These are phyloP conservation scores for Diorhabda carinulata DNA, from an alignment of 1,140 invertebrate species.

Conservation along the genomic window DNA sequence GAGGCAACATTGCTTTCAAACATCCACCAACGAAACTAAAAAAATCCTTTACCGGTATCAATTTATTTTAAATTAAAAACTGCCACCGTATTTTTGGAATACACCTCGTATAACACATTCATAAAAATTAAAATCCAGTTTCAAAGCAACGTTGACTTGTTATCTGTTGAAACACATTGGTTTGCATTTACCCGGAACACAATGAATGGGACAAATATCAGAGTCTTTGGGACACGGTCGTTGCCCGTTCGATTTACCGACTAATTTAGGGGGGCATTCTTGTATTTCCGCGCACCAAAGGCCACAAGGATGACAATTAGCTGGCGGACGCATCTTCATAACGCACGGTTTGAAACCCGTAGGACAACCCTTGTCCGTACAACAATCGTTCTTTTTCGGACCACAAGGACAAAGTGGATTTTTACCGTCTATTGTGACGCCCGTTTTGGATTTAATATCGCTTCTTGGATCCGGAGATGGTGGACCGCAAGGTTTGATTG, in stretches of 20 bases:
- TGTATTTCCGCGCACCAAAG: constrained; percentile 38
- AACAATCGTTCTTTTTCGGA: not conserved
- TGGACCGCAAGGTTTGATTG: not conserved
- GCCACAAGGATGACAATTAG: constrained; percentile 35
- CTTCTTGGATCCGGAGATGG: constrained; percentile 15
- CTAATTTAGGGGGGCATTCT: constrained; percentile 38
- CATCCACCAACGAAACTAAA: no score
- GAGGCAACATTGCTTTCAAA: no score
- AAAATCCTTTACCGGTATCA: no score
- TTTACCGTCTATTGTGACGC: constrained; percentile 36
- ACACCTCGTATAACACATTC: no score
- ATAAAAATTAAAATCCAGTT: no score
- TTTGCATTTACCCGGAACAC: not conserved
- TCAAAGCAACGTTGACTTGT: not conserved
- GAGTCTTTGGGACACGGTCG: not conserved
- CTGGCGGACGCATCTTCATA: constrained; percentile 37
- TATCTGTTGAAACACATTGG: not conserved
- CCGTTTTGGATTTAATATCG: constrained; percentile 14
- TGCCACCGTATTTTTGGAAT: no score
- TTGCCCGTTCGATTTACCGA: constrained; percentile 6
- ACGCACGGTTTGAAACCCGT: constrained; percentile 41
- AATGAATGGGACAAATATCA: not conserved
- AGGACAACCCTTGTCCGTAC: constrained; percentile 30
- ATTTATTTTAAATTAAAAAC: no score
- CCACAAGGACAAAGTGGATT: constrained; percentile 31